A percentile compares a stretch with the other conserved stretches of the same genome.
Conservation (phyloP, 2,888 invertebrate species). For the Nomada goodeniana region DNA sequence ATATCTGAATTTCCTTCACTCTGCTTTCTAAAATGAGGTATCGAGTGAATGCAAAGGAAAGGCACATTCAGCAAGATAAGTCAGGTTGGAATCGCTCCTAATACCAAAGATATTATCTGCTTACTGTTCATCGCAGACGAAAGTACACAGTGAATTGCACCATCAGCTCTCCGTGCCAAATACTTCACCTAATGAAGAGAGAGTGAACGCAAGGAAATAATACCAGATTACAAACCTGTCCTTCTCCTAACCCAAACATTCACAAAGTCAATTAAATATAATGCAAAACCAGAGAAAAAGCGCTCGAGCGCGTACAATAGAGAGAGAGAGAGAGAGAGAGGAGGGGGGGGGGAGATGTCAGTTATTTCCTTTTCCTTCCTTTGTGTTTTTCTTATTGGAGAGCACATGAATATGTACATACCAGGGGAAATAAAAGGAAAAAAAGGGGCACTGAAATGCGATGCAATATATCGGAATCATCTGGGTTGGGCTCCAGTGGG, state of each 20-base stretch:
- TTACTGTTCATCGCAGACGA: too few species aligned
- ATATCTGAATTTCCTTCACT: too few species aligned
- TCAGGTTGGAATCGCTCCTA: too few species aligned
- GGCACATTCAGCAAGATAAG: too few species aligned
- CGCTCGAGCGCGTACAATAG: too few species aligned
- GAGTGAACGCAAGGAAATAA: neutral
- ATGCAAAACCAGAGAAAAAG: neutral
- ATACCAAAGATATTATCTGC: too few species aligned
- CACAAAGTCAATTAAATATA: neutral
- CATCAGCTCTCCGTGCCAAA: too few species aligned
- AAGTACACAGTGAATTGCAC: too few species aligned
- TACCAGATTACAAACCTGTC: too few species aligned
- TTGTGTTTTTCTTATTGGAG: neutral
- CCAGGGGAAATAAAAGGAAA: neutral
- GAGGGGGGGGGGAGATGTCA: neutral
- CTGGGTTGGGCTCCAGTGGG: slow-evolving; percentile 46
- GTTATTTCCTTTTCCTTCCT: neutral
- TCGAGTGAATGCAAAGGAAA: too few species aligned
- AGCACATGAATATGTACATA: slow-evolving; percentile 16
- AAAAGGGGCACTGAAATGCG: slow-evolving; percentile 5
- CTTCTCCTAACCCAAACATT: slow-evolving; percentile 40
- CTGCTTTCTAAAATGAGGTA: too few species aligned
- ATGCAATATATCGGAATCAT: slow-evolving; percentile 34
- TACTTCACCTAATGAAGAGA: neutral
- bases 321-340: too few species aligned